Conservation (phyloP, 2,113 vertebrate genomes). For the Anoplopoma fimbria region DNA sequence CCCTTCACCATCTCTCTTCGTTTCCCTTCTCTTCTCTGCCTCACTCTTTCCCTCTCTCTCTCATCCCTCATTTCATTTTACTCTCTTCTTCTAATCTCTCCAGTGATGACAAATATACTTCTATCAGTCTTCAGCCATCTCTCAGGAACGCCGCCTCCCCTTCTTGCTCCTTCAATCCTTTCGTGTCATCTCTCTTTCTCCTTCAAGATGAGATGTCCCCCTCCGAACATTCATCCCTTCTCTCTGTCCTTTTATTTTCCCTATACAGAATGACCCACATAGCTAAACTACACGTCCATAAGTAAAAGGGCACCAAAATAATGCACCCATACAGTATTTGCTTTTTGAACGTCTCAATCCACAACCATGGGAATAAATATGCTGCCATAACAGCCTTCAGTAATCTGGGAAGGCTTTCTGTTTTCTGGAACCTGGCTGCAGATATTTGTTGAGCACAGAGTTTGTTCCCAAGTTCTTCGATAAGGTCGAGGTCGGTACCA, state of each 20-base stretch:
- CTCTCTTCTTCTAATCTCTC: conserved; percentile 46
- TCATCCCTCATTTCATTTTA: conserved; percentile 44
- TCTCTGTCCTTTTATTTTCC: conserved; percentile 15
- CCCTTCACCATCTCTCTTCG: conserved; percentile 49
- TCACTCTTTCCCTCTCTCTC: conserved; percentile 37
- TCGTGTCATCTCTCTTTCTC: conserved; percentile 37
- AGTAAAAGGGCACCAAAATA: not conserved
- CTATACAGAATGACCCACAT: not conserved
- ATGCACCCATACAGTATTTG: not conserved
- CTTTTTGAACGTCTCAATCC: conserved; percentile 16
- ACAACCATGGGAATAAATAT: not conserved
- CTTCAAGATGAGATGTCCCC: conserved; percentile 37
- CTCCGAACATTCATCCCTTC: conserved; percentile 18
- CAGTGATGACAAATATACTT: conserved; percentile 65
- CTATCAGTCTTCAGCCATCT: conserved; percentile 60
- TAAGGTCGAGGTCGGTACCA: not conserved
- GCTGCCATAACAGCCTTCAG: not conserved
- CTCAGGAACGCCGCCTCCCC: conserved; percentile 39
- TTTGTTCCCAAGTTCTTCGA: not conserved
- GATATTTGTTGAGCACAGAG: not conserved
- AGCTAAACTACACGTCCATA: not conserved
- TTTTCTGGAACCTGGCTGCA: conserved; percentile 11
- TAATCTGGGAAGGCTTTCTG: not conserved
- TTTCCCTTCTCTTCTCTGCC: conserved; percentile 17
- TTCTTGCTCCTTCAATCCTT: conserved; percentile 45